Evolutionary conservation across 2,888 invertebrate species (phyloP), one percentile per base, ranked within the genome.

Genomic region (Drosophila crucigera): DNA sequence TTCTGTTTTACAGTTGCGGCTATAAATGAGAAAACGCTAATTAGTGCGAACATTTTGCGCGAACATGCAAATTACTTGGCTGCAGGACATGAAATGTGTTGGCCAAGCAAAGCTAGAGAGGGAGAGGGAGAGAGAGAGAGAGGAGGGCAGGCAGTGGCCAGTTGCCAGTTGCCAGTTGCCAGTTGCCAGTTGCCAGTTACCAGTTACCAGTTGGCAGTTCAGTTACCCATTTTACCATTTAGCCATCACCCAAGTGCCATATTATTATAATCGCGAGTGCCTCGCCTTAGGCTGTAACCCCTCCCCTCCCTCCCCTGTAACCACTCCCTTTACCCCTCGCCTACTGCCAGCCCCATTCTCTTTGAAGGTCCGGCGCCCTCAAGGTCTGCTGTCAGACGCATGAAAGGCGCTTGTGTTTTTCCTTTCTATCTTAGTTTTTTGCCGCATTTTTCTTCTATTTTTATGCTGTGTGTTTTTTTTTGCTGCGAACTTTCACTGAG

Each of bases 51-150:
- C 88, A 90, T 84, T 82, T 81, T 74, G 74, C 81, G 79, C 78
- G 81, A 80, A 78, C 77, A 88, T 82, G 87, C 82, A 88, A 88
- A 88, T 88, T 84, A 89, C 87, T 88, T 89, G 78, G 89, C 87
- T 83, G 63, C 74, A 69, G 87, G 87, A 84, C 77, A 47, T 47
- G 53, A 73, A 82, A 60, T 74, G 83, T 52, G 30, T 52, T 80
- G 82, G 73, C 73, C 73, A 77, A 37, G 3, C 19, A 37, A 31
- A 3, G n/a, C 31, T 14, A 9, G 33, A 35, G 7, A 16, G 22
- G 3, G 22, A 31, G 1, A 50, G 10, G 6, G 3, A 28, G 19
- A 28, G 30, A 31, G 5, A 2, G 31, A 2, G 31, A 2, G 2
- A 30, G 14, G 31, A 35, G 3, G 16, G 22, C 14, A 3, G 52